phyloP scores from a whole-genome alignment of 2,797 vertebrate species.

The Oreonectes daqikongensis region DNA sequence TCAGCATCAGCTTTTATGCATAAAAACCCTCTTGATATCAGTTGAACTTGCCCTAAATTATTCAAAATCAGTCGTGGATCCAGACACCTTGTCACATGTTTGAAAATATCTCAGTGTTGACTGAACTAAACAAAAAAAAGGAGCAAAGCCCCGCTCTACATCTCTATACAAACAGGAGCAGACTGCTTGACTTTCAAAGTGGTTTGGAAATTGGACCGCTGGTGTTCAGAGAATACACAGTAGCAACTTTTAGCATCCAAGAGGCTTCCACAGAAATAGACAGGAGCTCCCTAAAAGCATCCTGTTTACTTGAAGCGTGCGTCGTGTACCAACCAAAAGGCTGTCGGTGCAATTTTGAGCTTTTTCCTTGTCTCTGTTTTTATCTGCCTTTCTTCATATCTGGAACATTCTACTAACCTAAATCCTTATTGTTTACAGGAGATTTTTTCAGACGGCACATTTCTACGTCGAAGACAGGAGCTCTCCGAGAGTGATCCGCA shows the following conservation, averaged over 20 bases:
- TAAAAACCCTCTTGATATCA: background rate
- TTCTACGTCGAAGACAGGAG: conserved; percentile 98
- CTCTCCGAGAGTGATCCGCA: conserved; percentile 94
- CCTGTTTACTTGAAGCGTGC: conserved; percentile 2
- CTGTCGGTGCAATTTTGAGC: background rate
- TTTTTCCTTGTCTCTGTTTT: conserved; percentile 4
- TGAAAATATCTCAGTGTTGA: background rate
- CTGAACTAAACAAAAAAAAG: background rate
- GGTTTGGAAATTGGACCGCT: conserved; percentile 17
- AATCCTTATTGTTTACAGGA: conserved; percentile 76
- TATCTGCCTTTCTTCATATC: conserved; percentile 9
- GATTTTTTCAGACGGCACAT: conserved; percentile 98
- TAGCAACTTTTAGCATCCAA: conserved; percentile 1
- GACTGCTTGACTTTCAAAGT: conserved; percentile 20
- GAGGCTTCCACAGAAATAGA: conserved; percentile 18
- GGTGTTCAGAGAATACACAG: conserved; percentile 15
- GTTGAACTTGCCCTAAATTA: background rate
- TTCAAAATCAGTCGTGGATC: background rate
- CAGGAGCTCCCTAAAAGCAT: conserved; percentile 24
- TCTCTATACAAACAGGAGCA: background rate
- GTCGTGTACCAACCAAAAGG: background rate
- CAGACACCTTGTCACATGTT: background rate
- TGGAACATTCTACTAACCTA: conserved; percentile 33
- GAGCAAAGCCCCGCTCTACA: background rate
- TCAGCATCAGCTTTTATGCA: background rate